phyloP scores from a whole-genome alignment of 2,888 invertebrate genomes.

The Macrophya annulata region DNA sequence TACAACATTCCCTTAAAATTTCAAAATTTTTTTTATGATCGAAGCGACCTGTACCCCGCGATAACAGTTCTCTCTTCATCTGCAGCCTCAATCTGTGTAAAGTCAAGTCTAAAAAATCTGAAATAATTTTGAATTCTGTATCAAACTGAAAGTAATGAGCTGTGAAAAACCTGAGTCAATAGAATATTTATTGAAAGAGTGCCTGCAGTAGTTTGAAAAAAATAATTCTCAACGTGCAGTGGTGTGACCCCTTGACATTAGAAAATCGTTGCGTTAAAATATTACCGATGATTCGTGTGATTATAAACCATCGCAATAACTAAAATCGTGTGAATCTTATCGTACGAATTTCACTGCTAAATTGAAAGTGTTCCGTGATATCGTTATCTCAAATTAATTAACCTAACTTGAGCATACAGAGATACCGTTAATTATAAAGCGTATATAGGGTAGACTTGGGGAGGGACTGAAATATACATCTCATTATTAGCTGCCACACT shows the following conservation, averaged over 20 bases:
- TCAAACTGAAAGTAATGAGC: neutral
- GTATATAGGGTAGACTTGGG: constrained; percentile 50
- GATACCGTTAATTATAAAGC: constrained; percentile 52
- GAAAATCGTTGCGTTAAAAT: neutral
- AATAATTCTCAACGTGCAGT: neutral
- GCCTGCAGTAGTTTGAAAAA: neutral
- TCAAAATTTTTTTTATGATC: neutral
- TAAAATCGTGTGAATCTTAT: neutral
- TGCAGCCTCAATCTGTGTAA: too few relatives aligned
- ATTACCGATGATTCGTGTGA: neutral
- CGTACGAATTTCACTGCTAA: constrained; percentile 11
- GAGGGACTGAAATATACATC: constrained; percentile 60
- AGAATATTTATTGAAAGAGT: neutral
- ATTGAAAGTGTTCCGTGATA: constrained; percentile 51
- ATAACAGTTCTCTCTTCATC: too few relatives aligned
- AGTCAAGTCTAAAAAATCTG: neutral
- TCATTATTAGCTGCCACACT: constrained; percentile 60
- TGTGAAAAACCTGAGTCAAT: neutral
- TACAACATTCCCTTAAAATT: neutral
- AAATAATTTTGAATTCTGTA: neutral
- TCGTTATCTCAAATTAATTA: constrained; percentile 53
- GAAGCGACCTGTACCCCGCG: neutral
- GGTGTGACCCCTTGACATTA: neutral
- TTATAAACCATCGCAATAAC: neutral
- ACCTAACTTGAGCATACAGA: constrained; percentile 51